Evolutionary conservation across 2,797 vertebrate species (phyloP).

Genomic region (Spheniscus humboldti): DNA sequence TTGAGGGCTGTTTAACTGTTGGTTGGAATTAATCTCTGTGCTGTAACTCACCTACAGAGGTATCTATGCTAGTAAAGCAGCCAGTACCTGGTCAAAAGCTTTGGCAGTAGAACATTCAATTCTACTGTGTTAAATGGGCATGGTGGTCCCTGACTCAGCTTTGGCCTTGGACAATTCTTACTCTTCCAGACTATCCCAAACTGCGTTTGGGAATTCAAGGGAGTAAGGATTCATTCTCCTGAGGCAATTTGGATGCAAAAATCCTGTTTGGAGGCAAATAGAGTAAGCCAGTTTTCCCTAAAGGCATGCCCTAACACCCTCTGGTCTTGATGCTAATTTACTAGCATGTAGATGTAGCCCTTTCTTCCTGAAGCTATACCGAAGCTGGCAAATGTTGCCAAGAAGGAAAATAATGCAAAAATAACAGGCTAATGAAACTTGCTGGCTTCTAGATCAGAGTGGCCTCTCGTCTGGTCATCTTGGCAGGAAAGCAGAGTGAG

Average conservation of each 20-base stretch:
- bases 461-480: rapidly evolving
- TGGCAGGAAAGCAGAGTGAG: not conserved
- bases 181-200: not conserved
- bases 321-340: not conserved
- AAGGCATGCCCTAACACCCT: not conserved
- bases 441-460: not conserved
- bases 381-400: not conserved
- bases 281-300: not conserved
- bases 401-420: not conserved
- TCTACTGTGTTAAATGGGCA: not conserved
- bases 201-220: not conserved
- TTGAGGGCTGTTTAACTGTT: not conserved
- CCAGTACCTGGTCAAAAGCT: not conserved
- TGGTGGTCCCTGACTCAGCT: not conserved
- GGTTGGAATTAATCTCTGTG: not conserved
- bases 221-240: not conserved
- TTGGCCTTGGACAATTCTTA: not conserved
- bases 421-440: not conserved
- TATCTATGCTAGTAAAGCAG: not conserved
- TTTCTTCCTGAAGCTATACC: not conserved
- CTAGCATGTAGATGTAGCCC: not conserved
- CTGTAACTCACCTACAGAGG: not conserved
- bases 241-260: not conserved
- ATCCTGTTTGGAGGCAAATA: not conserved
- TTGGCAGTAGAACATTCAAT: not conserved